Percentiles rank a stretch among this genome's conserved stretches.
These are phyloP conservation scores for Peromyscus nudipes DNA, from an alignment of 2,797 vertebrate species.

Conservation along the genomic window DNA sequence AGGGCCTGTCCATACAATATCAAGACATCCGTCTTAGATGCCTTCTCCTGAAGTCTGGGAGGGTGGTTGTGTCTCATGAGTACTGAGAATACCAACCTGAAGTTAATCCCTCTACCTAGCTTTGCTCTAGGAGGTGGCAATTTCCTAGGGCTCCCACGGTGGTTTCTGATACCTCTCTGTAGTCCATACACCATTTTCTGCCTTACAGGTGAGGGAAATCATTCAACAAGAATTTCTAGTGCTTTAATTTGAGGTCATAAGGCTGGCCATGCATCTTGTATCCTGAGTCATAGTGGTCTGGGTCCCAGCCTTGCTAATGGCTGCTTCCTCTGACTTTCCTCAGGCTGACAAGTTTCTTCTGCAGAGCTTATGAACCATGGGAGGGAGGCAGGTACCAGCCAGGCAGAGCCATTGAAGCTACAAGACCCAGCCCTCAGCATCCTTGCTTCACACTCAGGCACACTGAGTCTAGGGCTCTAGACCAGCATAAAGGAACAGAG, in stretches of 20 bases:
- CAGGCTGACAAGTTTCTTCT: background rate
- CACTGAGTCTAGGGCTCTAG: background rate
- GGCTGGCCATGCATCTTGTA: background rate
- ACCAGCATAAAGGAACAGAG: background rate
- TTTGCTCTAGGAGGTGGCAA: background rate
- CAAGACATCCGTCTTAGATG: background rate
- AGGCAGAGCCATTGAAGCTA: too few species aligned
- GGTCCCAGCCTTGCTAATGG: background rate
- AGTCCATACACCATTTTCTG: background rate
- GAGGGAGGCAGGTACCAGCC: background rate
- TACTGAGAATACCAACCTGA: background rate
- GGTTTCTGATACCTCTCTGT: background rate
- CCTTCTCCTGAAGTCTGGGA: background rate
- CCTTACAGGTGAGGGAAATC: background rate
- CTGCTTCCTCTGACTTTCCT: background rate
- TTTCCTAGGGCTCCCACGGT: too few species aligned
- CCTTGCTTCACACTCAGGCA: background rate
- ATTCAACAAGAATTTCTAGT: background rate
- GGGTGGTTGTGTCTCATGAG: background rate
- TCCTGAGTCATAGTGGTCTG: background rate
- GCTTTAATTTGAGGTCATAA: background rate
- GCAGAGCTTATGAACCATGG: background rate
- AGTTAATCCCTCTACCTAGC: background rate
- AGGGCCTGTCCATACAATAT: background rate
- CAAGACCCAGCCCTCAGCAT: background rate